Conservation (phyloP, 1,140 invertebrate genomes). For the Chrysomallon squamiferum region DNA sequence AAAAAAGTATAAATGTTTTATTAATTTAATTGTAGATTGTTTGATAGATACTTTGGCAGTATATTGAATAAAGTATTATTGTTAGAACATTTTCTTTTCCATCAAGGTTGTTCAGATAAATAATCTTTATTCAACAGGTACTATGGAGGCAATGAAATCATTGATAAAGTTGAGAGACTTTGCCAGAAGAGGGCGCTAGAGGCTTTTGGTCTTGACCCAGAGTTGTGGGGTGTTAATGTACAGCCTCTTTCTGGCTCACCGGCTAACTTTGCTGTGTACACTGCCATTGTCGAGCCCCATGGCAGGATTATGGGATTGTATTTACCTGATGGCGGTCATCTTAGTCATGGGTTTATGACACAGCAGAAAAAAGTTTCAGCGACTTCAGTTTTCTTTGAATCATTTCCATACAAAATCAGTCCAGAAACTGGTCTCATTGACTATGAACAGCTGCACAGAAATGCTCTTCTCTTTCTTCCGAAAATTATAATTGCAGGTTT, state of each 20-base stretch:
- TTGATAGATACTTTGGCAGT: no score
- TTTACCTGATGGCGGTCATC: constrained; percentile 94
- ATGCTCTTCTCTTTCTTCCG: constrained; percentile 88
- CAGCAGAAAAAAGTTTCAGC: constrained; percentile 92
- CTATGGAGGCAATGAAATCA: constrained; percentile 97
- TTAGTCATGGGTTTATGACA: constrained; percentile 93
- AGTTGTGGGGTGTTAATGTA: constrained; percentile 97
- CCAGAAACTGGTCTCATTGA: constrained; percentile 89
- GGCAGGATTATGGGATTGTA: constrained; percentile 97
- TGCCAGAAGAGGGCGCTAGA: constrained; percentile 87
- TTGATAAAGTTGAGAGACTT: constrained; percentile 91
- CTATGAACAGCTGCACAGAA: constrained; percentile 85
- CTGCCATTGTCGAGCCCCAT: constrained; percentile 77
- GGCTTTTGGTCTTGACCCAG: constrained; percentile 81
- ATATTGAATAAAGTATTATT: no score
- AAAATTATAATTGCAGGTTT: constrained; percentile 88
- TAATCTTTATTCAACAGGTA: constrained; percentile 75
- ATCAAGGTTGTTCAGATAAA: no score
- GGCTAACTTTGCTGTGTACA: constrained; percentile 92
- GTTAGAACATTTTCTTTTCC: no score
- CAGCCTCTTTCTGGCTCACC: constrained; percentile 97
- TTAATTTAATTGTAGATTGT: no score
- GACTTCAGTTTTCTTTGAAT: constrained; percentile 97
- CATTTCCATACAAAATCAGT: constrained; percentile 96
- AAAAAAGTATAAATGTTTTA: no score